Base-by-base conservation (phyloP, 2,888 invertebrate genomes). In the Sinohyriopsis cumingii region DNA sequence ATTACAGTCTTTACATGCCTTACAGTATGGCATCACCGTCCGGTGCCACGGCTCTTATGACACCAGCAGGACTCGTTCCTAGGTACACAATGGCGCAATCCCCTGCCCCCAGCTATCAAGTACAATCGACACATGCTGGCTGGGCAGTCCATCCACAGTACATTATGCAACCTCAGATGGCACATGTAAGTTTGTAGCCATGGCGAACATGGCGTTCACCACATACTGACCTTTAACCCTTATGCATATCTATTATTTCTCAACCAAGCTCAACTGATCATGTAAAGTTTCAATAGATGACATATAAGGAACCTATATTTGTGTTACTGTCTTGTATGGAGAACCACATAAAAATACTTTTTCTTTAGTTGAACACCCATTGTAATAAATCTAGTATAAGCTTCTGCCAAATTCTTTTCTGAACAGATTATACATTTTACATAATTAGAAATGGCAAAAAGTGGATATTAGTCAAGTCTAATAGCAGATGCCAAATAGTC, bases 61-160 rank as follows among this genome's bases (percentile, higher is more conserved):
- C 79, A 33, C 84, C 84, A 56, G 73, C 82, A n/a, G 84, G 84
- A 73, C 88, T 86, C 61, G 68, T 86, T 67, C 85, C 85, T 15
- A 78, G 86, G 67, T 84, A 82, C 76, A 82, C 82, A 59, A 76
- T 85, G 63, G 84, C 84, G 59, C 84, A 88, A 24, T 86, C 87
- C 54, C 88, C 89, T 18, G 87, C 86, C 25, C 83, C 87, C 22
- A 86, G 87, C 63, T 89, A 89, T 80, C 88, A 88, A 73, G 81
- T 89, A 67, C 82, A 78, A 71, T 65, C 69, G 12, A 74, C 79
- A 15, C 77, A 77, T 57, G 78, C 76, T 28, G 73, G 71, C 59
- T 68, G 78, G 67, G 78, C 77, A 54, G 73, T 82, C 73, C 76
- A 80, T 62, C 83, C 83, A 25, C 85, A 86, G 72, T 86, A 85